These are phyloP conservation scores for Xylocampa areola DNA, from an alignment of 2,888 invertebrate species.

Conservation along the genomic window DNA sequence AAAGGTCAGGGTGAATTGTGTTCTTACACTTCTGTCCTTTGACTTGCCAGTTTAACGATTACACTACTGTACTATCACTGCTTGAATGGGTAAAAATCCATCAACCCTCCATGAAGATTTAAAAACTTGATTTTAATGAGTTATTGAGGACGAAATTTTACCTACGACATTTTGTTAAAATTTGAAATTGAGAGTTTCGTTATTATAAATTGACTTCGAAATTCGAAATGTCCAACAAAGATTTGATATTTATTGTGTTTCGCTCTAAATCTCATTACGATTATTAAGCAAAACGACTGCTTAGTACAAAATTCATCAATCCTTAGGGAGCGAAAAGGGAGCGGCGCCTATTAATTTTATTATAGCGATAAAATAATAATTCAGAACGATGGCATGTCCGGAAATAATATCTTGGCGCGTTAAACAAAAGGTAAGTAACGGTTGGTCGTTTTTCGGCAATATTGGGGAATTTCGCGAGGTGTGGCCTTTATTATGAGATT, in stretches of 20 bases:
- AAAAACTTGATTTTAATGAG: too few relatives aligned
- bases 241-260: slow-evolving; percentile 36
- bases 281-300: slow-evolving; percentile 48
- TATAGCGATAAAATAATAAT: slow-evolving; percentile 82
- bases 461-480: slow-evolving; percentile 83
- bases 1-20: too few relatives aligned
- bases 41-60: too few relatives aligned
- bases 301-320: slow-evolving; percentile 54
- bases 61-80: too few relatives aligned
- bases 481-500: slow-evolving; percentile 74
- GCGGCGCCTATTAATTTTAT: slow-evolving; percentile 73
- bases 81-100: too few relatives aligned
- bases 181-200: too few relatives aligned
- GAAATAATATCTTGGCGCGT: slow-evolving; percentile 82
- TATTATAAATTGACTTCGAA: slow-evolving; percentile 18
- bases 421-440: slow-evolving; percentile 84
- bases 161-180: too few relatives aligned
- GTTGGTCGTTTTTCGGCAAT: slow-evolving; percentile 77
- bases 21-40: too few relatives aligned
- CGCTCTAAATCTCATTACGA: slow-evolving; percentile 43
- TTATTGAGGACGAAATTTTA: too few relatives aligned
- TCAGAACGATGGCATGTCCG: slow-evolving; percentile 82
- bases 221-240: slow-evolving; percentile 18
- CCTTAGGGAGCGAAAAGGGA: slow-evolving; percentile 52
- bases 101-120: too few relatives aligned